Base-by-base conservation (phyloP, 2,888 invertebrate species). In the Harpalus rufipes region DNA sequence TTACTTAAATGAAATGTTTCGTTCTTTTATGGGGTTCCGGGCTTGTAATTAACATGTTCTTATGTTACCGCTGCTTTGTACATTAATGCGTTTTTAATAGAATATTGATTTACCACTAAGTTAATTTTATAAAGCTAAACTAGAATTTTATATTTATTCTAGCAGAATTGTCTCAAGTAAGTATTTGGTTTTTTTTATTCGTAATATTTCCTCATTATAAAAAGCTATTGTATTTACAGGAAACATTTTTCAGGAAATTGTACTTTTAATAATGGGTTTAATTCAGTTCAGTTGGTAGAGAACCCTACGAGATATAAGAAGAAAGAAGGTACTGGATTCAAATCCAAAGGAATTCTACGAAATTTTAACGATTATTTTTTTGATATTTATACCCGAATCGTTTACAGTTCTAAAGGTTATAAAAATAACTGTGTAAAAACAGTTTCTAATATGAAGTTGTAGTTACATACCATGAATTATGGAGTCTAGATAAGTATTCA, bases 61-160 rank as follows among this genome's bases (percentile, higher is more conserved):
- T 81, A 61, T 65, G 81, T 81, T 81, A 81, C 81, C 63, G 63
- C 18, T 74, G 32, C 44, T 74, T 74, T 74, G 16, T 74, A 18
- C 44, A 74, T 81, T 80, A 65, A 81, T 81, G 81, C 41, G 18
- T 81, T 81, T 65, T 81, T 81, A 78, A 81, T 81, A 63, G 81
- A 81, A 63, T 81, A 81, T 81, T 63, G 61, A 81, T 81, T 63
- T 74, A 14, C 14, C 25, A 0, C 10, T 32, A 25, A 68, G 32
- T 68, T 68, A 14, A 39, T 32, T 39, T 14, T n/a, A 59, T 39
- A 39, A 12, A 25, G 14, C 39, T n/a, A 68, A 32, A 39, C 14
- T 14, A 14, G 10, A 32, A 68, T 1, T 32, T 39, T 68, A 32
- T 68, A 12, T n/a, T 68, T 68, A n/a, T 68, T 68, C 8, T 14